Evolutionary conservation across 2,113 vertebrate genomes (phyloP).

Genomic region (Erythrocercus mccallii): DNA sequence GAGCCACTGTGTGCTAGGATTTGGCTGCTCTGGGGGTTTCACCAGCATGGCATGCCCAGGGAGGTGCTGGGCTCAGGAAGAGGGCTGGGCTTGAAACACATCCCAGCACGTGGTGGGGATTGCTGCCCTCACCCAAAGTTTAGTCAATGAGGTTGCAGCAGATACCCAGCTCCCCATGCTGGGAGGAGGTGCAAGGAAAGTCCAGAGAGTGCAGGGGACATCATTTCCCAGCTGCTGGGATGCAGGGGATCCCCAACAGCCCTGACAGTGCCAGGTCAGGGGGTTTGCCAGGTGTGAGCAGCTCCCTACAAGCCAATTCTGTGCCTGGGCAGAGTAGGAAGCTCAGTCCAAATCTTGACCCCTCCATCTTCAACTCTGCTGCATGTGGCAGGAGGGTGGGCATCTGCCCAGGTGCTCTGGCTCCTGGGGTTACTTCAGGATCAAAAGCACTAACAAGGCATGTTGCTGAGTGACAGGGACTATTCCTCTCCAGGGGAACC

Average conservation of each 20-base stretch:
- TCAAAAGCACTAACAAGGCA: background rate
- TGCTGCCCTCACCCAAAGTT: background rate
- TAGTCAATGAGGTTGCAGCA: accelerated
- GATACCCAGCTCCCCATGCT: background rate
- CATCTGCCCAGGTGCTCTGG: background rate
- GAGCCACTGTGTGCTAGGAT: background rate
- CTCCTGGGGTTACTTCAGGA: background rate
- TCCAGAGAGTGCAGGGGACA: background rate
- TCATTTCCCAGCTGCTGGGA: background rate
- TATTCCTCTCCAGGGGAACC: background rate
- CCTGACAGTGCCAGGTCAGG: background rate
- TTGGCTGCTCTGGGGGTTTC: accelerated
- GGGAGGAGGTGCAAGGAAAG: background rate
- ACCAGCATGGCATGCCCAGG: background rate
- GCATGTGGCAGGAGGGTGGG: background rate
- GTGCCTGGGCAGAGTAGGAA: background rate
- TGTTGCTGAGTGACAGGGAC: background rate
- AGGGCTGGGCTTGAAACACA: background rate
- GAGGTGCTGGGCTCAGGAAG: background rate
- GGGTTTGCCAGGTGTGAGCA: background rate
- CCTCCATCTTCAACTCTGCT: background rate
- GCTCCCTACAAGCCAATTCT: background rate
- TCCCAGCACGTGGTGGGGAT: accelerated
- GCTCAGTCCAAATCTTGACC: background rate
- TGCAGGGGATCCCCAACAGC: background rate